Evolutionary conservation across 2,888 invertebrate genomes (phyloP), one percentile per base, ranked within the genome.

Genomic region (Eupithecia abbreviata): DNA sequence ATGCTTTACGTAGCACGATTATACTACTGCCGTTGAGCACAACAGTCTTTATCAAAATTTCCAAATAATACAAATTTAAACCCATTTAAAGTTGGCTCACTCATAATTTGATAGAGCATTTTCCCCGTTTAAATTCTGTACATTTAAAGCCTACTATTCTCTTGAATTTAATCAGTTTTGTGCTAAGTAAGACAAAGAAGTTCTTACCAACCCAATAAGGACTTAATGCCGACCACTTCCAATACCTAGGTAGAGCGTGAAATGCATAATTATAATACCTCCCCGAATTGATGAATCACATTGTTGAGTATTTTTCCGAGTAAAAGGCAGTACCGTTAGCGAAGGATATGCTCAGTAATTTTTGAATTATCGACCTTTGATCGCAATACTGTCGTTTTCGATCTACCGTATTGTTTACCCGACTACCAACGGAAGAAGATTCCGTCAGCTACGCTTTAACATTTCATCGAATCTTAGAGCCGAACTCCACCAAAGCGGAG

Each of bases 231-330:
- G 9, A 9, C 18, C 18, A 5, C 55, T 58, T 58, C 67, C 42
- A 15, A 10, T 68, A 18, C 18, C 43, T 68, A 45, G 41, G 45
- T 69, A 69, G 12, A 73, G 68, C 73, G 73, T 72, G 70, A 72
- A 49, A 49, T 55, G 47, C 73, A 73, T 72, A 72, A 74, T 55
- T 72, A 71, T 73, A 43, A 43, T 75, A 65, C 45, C 30, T 30
- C 30, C 30, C 62, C 15, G 41, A 72, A 49, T 55, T 15, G 51
- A 74, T 78, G 78, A 78, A 74, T 78, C 76, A 78, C 58, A 41
- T 66, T 74, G 12, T 67, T 72, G 73, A 74, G 72, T 78, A 78
- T 74, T 72, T 74, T 78, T 78, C 78, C 72, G 30, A 76, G 78
- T 76, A 76, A n/a, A 51, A 47, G 55, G 76, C 15, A 41, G 42